Base-by-base conservation (phyloP, 2,797 vertebrate genomes). In the Hirundo rustica region DNA sequence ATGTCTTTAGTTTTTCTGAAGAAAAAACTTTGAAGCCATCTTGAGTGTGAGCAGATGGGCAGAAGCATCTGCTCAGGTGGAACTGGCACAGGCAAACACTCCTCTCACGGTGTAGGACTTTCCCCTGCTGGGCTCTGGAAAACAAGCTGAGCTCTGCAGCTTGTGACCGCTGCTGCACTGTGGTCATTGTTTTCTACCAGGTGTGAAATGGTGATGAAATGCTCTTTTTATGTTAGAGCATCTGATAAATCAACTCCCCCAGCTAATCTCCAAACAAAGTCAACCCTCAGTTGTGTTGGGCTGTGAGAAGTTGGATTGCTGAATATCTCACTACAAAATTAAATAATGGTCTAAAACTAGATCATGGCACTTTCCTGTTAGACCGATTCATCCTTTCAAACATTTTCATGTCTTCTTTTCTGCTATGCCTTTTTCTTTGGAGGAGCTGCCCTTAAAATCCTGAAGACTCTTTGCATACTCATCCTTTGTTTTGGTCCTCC, bases 51-150 rank as follows among this genome's bases (percentile, higher is more conserved):
- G 34, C 45, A 67, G 87, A 68, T 65, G 62, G 58, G 42, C 81
- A 89, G 65, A 71, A 66, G 53, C 83, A 83, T 85, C 19, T n/a
- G 74, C 36, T 91, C 77, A 68, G 71, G 74, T 93, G 70, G 66
- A 72, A 68, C 17, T 4, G 10, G 47, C 21, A 30, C 38, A 78
- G 32, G 47, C 40, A 75, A 68, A 78, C 23, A 15, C 11, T 2
- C 0, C 13, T 78, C 18, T 78, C 26, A 18, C 0, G 0, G 44
- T 8, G 13, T 26, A 26, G 40, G 36, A 30, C 13, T 54, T 84
- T 53, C 23, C 42, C 36, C 26, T 36, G 11, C 55, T 11, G 0
- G 1, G 17, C 65, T 66, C 30, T 60, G 58, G 27, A 42, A 60
- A 51, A 57, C 51, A 36, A 50, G 36, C 17, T 50, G 34, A 81